Conservation (phyloP, 2,113 vertebrate species). For the Platichthys flesus region DNA sequence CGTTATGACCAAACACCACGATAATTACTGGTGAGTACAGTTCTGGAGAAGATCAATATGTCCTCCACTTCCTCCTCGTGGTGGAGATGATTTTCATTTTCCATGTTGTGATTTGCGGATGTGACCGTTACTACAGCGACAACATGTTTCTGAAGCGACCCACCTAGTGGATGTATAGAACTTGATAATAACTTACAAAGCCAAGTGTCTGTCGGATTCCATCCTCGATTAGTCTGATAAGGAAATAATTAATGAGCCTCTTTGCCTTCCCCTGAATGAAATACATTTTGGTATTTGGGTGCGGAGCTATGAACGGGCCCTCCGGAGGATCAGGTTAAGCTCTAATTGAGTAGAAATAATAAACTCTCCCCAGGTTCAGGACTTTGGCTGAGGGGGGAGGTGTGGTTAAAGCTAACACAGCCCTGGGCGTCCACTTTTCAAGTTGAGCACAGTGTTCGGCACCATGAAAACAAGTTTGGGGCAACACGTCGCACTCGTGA, state of each 20-base stretch:
- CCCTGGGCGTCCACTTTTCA: slow-evolving; percentile 12
- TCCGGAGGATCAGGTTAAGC: slow-evolving; percentile 47
- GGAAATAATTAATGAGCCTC: slow-evolving; percentile 53
- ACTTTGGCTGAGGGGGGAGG: slow-evolving; percentile 8
- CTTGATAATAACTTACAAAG: background rate
- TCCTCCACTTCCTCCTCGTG: background rate
- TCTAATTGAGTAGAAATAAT: slow-evolving; percentile 68
- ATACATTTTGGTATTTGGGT: slow-evolving; percentile 13
- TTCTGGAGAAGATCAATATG: slow-evolving; percentile 26
- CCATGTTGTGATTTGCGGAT: slow-evolving; percentile 24
- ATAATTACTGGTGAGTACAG: slow-evolving; percentile 50
- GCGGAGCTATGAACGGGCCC: slow-evolving; percentile 17
- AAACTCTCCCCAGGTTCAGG: slow-evolving; percentile 49
- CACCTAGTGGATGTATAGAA: background rate
- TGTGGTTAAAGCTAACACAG: slow-evolving; percentile 43
- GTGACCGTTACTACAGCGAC: slow-evolving; percentile 23
- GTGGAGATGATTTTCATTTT: slow-evolving; percentile 7
- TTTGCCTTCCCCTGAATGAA: slow-evolving; percentile 10
- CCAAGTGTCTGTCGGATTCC: slow-evolving; percentile 15
- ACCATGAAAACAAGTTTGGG: slow-evolving; percentile 47
- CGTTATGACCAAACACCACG: slow-evolving; percentile 49
- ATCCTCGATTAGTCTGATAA: slow-evolving; percentile 27
- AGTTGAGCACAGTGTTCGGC: slow-evolving; percentile 32
- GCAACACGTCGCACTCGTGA: slow-evolving; percentile 51
- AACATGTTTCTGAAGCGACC: slow-evolving; percentile 1